These are phyloP conservation scores for Archivesica marissinica DNA, from an alignment of 1,140 invertebrate genomes.

Conservation along the genomic window DNA sequence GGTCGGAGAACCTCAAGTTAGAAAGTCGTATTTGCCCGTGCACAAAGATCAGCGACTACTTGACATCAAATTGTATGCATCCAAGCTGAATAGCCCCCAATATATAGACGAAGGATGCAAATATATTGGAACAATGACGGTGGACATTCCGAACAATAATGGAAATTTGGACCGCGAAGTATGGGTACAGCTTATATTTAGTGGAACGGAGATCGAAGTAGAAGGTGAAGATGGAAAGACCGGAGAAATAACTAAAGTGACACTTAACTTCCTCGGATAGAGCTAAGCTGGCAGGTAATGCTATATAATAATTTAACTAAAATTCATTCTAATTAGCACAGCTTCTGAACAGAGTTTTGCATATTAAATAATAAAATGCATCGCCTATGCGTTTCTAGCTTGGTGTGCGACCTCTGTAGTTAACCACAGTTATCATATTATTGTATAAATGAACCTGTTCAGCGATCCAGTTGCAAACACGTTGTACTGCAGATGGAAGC, in stretches of 20 bases:
- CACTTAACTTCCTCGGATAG: background rate
- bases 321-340: too few relatives aligned
- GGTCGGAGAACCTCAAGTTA: background rate
- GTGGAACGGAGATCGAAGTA: conserved; percentile 8
- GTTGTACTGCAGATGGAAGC: too few relatives aligned
- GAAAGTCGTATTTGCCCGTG: background rate
- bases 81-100: background rate
- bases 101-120: background rate
- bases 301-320: too few relatives aligned
- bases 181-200: background rate
- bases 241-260: background rate
- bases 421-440: too few relatives aligned
- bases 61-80: background rate
- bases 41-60: background rate
- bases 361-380: too few relatives aligned
- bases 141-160: background rate
- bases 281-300: too few relatives aligned
- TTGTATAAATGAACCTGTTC: too few relatives aligned
- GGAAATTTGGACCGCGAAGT: background rate
- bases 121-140: background rate
- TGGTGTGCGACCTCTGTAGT: too few relatives aligned
- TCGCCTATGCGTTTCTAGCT: too few relatives aligned
- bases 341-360: too few relatives aligned
- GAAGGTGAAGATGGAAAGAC: background rate
- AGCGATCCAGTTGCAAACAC: too few relatives aligned